Percentiles rank a stretch among this genome's conserved stretches.
phyloP scores from a whole-genome alignment of 2,888 invertebrate species.

The Carabus problematicus region DNA sequence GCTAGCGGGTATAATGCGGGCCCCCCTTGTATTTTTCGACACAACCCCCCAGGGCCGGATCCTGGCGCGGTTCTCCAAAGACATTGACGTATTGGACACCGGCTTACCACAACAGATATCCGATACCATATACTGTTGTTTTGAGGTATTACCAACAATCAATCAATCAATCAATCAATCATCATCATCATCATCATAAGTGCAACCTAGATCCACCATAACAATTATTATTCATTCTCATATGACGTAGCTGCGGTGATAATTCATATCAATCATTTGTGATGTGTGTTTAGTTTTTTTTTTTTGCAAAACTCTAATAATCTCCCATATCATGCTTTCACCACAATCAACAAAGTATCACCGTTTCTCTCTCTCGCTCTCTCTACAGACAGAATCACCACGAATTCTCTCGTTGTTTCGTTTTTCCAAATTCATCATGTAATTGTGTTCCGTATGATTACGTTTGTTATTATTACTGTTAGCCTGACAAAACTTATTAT shows the following conservation, averaged over 20 bases:
- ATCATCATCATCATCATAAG: too few relatives aligned
- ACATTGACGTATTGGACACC: constrained; percentile 75
- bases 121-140: constrained; percentile 74
- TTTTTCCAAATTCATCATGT: constrained; percentile 24
- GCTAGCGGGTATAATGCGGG: constrained; percentile 68
- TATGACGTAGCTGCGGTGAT: background rate
- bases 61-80: constrained; percentile 77
- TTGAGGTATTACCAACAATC: constrained; percentile 67
- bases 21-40: constrained; percentile 80
- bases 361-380: too few relatives aligned
- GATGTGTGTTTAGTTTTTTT: constrained; percentile 10
- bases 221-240: constrained; percentile 6
- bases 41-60: constrained; percentile 79
- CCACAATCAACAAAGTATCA: too few relatives aligned
- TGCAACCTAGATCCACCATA: too few relatives aligned
- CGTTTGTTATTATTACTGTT: background rate
- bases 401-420: too few relatives aligned
- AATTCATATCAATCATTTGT: constrained; percentile 4
- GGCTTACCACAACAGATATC: constrained; percentile 70
- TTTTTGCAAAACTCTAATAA: background rate
- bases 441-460: constrained; percentile 36
- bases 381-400: too few relatives aligned
- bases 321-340: too few relatives aligned
- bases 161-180: constrained; percentile 1
- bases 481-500: background rate